Evolutionary conservation across 2,113 vertebrate species (phyloP).

Genomic region (Arizona elegans): DNA sequence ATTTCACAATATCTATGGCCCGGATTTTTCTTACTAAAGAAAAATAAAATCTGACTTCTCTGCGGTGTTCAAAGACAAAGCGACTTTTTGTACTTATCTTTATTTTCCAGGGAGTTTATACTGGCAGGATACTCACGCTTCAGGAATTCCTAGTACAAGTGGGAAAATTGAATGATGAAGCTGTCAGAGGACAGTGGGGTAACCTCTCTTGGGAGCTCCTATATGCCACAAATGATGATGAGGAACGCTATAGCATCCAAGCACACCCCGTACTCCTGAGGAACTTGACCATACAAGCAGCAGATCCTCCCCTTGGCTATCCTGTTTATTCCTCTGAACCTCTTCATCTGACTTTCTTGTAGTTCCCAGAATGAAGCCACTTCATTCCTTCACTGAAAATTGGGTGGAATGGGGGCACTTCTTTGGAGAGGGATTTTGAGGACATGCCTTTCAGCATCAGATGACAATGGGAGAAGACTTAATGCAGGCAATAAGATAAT

Average conservation of each 20-base stretch:
- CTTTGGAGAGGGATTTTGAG: background rate
- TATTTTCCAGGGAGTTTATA: constrained; percentile 85
- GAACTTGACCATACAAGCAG: constrained; percentile 92
- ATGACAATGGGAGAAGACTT: constrained; percentile 15
- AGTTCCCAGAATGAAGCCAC: constrained; percentile 32
- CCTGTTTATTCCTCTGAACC: constrained; percentile 90
- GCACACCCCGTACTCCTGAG: constrained; percentile 90
- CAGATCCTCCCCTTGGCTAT: constrained; percentile 93
- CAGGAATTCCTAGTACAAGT: constrained; percentile 88
- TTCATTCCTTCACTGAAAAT: fast-evolving
- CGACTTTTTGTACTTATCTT: background rate
- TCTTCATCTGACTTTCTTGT: constrained; percentile 83
- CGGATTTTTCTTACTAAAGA: background rate
- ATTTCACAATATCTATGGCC: background rate
- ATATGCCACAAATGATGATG: constrained; percentile 95
- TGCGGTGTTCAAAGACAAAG: background rate
- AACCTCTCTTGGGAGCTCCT: constrained; percentile 98
- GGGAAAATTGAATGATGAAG: constrained; percentile 86
- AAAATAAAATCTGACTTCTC: background rate
- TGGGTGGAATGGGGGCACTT: background rate
- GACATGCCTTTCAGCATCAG: constrained; percentile 21
- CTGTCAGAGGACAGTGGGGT: constrained; percentile 93
- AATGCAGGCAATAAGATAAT: constrained; percentile 14
- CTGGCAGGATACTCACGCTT: constrained; percentile 87
- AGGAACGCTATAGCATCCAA: constrained; percentile 97